Conservation (phyloP, 2,797 vertebrate genomes). For the Molossus alvarezi region DNA sequence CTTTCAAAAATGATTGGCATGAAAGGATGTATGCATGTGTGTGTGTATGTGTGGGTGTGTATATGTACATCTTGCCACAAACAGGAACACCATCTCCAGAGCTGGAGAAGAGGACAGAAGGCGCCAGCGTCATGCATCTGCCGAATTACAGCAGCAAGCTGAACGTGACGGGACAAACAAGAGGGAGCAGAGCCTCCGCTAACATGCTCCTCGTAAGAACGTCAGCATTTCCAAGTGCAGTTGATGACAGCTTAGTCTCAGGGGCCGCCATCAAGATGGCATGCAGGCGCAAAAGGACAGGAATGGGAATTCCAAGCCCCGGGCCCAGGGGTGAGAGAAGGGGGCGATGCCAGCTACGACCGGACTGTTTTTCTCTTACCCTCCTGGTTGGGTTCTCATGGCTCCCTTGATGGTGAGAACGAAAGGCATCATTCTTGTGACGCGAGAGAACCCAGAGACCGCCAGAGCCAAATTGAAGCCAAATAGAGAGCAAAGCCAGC, state of each 20-base stretch:
- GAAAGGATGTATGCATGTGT: background rate
- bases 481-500: no score
- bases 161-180: background rate
- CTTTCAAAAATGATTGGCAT: background rate
- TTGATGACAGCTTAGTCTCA: no score
- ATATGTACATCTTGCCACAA: background rate
- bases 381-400: background rate
- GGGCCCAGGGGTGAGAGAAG: background rate
- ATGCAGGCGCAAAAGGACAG: background rate
- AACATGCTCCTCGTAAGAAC: background rate
- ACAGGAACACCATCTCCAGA: background rate
- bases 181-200: background rate
- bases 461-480: no score
- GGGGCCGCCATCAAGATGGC: no score
- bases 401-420: background rate
- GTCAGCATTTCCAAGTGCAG: background rate
- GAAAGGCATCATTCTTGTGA: background rate
- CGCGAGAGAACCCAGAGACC: no score
- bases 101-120: background rate
- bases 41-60: fast-evolving
- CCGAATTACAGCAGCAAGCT: background rate
- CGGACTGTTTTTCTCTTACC: fast-evolving
- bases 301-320: background rate
- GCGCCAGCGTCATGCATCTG: fast-evolving
- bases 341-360: background rate